A percentile compares a stretch with the other conserved stretches of the same genome.
Conservation (phyloP, 2,888 invertebrate species). For the Athalia cordata region DNA sequence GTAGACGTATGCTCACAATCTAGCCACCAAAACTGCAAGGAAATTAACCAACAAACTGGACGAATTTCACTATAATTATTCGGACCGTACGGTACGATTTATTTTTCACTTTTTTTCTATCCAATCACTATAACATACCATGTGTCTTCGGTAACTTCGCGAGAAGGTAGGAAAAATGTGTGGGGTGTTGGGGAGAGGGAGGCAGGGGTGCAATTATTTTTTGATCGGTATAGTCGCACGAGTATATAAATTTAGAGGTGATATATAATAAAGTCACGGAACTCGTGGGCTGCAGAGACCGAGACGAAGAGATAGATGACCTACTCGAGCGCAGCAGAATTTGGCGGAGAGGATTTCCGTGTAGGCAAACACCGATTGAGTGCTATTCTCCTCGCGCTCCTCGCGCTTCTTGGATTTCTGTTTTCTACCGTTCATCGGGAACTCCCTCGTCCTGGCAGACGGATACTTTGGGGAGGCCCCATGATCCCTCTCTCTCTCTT, state of each 20-base stretch:
- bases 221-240: no score
- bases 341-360: slow-evolving; percentile 73
- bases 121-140: no score
- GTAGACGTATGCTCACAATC: no score
- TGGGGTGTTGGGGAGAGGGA: no score
- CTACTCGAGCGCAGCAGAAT: slow-evolving; percentile 67
- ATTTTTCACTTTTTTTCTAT: no score
- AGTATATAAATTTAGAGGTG: no score
- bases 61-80: no score
- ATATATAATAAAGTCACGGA: slow-evolving; percentile 43
- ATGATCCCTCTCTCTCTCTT: slow-evolving; percentile 55
- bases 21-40: not conserved
- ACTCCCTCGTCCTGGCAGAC: not conserved
- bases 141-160: no score
- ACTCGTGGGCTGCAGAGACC: slow-evolving; percentile 40
- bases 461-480: no score
- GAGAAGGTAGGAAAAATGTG: no score
- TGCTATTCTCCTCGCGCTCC: slow-evolving; percentile 51
- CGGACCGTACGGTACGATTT: no score
- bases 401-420: slow-evolving; percentile 3
- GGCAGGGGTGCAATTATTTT: no score
- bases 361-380: slow-evolving; percentile 71
- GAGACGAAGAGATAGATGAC: slow-evolving; percentile 64
- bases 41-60: not conserved
- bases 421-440: not conserved